Base-by-base conservation (phyloP, 2,797 vertebrate genomes). In the Tenualosa thibaudeaui region DNA sequence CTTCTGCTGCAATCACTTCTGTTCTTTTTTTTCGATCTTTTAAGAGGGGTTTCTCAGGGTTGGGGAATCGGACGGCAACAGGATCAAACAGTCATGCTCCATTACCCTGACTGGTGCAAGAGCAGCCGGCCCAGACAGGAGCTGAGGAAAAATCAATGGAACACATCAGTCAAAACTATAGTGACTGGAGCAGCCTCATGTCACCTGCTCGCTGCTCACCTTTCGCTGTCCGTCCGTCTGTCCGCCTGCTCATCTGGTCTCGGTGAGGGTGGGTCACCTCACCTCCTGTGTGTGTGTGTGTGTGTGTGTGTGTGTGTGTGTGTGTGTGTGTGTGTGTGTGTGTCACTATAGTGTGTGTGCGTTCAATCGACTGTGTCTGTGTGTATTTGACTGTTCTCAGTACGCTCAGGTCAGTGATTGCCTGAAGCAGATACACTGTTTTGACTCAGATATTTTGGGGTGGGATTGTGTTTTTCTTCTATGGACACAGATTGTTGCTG, bases 131-230 rank as follows among this genome's bases (percentile, higher is more conserved):
- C 7, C 46, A 31, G 68, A 75, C 68, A 75, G 31, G 13, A 40
- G 68, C 31, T 40, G 68, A 75, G 68, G 31, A 75, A 75, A 75
- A 75, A 75, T 75, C 68, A 13, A 75, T 75, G 68, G 68, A 17
- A 40, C 68, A 7, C 68, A 75, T 75, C 37, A 75, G 43, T 75
- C 68, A 75, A 75, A 75, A 75, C 68, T 5, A 75, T 8, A 19
- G 26, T 31, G 3, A 15, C 68, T 40, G 5, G 15, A 19, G 68
- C 13, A 75, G 40, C 68, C 31, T 31, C 31, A 37, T 2, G 31
- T 40, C 68, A 75, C 68, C 68, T 5, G 13, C 68, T 75, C 31
- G 31, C 68, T 37, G 26, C 26, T 2, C 31, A 1, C 1, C 6
- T 24, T 31, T 31, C 31, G 31, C 31, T 31, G 31, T 31, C 31